phyloP scores from a whole-genome alignment of 2,797 vertebrate genomes.

The Erpetoichthys calabaricus region DNA sequence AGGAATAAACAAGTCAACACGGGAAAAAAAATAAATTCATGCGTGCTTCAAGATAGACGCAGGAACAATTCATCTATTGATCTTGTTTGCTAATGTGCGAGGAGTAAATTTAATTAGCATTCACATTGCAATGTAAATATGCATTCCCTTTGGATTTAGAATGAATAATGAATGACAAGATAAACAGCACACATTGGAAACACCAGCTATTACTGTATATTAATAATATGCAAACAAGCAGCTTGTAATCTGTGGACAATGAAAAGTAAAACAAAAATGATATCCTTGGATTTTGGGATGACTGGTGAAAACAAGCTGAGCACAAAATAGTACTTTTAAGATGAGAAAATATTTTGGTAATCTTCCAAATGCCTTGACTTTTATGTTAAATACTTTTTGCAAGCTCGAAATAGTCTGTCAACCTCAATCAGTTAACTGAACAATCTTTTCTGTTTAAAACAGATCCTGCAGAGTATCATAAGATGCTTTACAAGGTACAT shows the following conservation, averaged over 20 bases:
- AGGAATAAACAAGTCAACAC: too few relatives aligned
- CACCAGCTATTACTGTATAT: slow-evolving; percentile 18
- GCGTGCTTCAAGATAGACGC: too few relatives aligned
- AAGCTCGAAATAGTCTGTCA: too few relatives aligned
- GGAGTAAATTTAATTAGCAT: slow-evolving; percentile 19
- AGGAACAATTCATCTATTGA: too few relatives aligned
- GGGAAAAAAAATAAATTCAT: too few relatives aligned
- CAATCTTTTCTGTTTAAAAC: too few relatives aligned
- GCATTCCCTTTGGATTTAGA: slow-evolving; percentile 17
- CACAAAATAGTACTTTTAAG: not conserved
- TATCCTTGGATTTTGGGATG: slow-evolving; percentile 10
- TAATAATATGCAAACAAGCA: slow-evolving; percentile 30
- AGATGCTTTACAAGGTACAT: too few relatives aligned
- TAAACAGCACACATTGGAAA: slow-evolving; percentile 25
- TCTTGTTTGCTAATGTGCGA: slow-evolving; percentile 4
- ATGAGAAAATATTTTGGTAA: too few relatives aligned
- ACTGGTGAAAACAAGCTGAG: not conserved
- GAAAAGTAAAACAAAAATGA: slow-evolving; percentile 13
- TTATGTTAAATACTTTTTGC: too few relatives aligned
- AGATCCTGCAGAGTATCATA: too few relatives aligned
- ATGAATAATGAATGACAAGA: slow-evolving; percentile 30
- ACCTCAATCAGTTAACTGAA: too few relatives aligned
- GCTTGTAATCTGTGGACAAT: slow-evolving; percentile 22
- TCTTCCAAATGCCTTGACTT: too few relatives aligned
- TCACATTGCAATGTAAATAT: slow-evolving; percentile 14